A percentile compares a stretch with the other conserved stretches of the same genome.
These are phyloP conservation scores for Simalia tracyae DNA, from an alignment of 2,797 vertebrate genomes.

Conservation along the genomic window DNA sequence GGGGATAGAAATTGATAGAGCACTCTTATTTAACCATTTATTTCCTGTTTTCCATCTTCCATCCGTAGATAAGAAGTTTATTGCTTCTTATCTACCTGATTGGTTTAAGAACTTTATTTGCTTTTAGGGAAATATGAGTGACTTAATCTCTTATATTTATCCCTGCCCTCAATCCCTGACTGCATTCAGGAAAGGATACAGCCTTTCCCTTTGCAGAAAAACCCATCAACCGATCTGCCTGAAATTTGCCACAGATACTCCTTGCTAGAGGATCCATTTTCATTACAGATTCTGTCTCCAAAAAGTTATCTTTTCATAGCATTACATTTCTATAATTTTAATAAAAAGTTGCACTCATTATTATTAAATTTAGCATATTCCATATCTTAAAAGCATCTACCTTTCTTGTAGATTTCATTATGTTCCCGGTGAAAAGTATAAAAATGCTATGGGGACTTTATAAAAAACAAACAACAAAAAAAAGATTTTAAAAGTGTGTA, in stretches of 20 bases:
- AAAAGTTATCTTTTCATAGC: background rate
- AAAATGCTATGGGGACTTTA: background rate
- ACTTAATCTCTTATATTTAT: background rate
- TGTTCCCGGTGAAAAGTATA: background rate
- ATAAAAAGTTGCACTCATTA: background rate
- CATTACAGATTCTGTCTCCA: background rate
- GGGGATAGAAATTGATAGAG: background rate
- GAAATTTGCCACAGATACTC: background rate
- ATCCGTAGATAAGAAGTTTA: background rate
- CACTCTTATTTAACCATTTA: background rate
- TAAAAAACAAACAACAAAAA: background rate
- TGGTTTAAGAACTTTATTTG: constrained; percentile 3
- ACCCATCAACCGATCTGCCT: background rate
- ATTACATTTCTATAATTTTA: background rate
- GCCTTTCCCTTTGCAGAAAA: background rate
- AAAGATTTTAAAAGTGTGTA: background rate
- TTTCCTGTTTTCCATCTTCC: background rate
- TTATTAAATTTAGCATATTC: background rate
- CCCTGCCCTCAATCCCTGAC: background rate
- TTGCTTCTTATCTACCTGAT: background rate
- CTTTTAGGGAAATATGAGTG: background rate
- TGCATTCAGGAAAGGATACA: background rate
- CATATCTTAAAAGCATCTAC: background rate
- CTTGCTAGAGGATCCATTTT: background rate
- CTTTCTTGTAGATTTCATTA: background rate